Evolutionary conservation across 2,888 invertebrate genomes (phyloP).

Genomic region (Cantharis rustica): DNA sequence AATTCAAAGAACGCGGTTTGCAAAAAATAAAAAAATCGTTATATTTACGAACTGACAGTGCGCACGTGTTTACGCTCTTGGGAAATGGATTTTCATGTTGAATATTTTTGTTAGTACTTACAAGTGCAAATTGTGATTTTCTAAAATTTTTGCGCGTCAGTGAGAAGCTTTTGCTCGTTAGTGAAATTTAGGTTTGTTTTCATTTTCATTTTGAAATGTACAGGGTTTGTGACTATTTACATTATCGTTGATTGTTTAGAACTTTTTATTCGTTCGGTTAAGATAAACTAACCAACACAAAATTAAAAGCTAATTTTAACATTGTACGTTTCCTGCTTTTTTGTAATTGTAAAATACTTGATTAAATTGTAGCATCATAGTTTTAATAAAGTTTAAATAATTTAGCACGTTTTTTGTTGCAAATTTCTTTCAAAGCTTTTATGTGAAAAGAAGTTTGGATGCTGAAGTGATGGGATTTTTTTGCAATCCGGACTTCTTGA

Average conservation of each 20-base stretch:
- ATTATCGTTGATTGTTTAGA: background rate
- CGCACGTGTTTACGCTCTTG: constrained; percentile 30
- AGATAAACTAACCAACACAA: background rate
- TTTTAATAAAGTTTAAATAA: background rate
- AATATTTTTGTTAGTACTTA: constrained; percentile 40
- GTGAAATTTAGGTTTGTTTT: constrained; percentile 11
- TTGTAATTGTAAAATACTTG: background rate
- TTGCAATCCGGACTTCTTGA: constrained; percentile 14
- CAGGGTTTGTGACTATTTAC: constrained; percentile 8
- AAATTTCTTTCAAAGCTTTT: background rate
- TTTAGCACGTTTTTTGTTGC: background rate
- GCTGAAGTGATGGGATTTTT: constrained; percentile 8
- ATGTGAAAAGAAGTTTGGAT: background rate
- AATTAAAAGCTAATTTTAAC: background rate
- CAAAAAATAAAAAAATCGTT: background rate
- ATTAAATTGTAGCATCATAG: background rate
- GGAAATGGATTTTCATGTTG: constrained; percentile 44
- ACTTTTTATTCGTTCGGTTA: background rate
- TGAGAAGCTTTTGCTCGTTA: background rate
- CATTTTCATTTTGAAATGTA: background rate
- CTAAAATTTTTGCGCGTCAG: constrained; percentile 18
- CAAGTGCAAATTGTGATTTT: constrained; percentile 47
- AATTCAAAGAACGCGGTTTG: background rate
- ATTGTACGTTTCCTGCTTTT: background rate
- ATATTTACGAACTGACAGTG: constrained; percentile 32